Base-by-base conservation (phyloP, 2,797 vertebrate genomes). In the Fundulus diaphanus region DNA sequence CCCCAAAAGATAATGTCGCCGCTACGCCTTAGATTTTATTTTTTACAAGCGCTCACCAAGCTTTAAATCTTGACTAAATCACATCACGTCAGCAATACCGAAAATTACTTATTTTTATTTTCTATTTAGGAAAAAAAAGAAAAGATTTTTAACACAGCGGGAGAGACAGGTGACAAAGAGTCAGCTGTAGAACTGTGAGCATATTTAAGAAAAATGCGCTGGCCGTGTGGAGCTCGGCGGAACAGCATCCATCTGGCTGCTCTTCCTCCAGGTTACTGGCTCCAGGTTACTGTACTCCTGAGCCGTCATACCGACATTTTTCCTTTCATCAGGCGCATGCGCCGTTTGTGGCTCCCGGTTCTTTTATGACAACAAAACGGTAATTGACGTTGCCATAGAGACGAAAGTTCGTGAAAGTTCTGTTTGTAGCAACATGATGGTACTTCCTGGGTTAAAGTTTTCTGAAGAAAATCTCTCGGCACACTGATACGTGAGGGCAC, bases 301-400 rank as follows among this genome's bases (percentile, higher is more conserved):
- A n/a, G n/a, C n/a, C n/a, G n/a, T n/a, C n/a, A 33, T 2, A 35
- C 18, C 3, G 33, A 61, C 35, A 24, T 22, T 22, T 22, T 61
- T 42, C n/a, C 11, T 22, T 61, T 42, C n/a, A 66, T 12, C 63
- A 66, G 40, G 35, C 12, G 37, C 37, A 11, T 40, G 37, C 37
- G n/a, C 49, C 18, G 68, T 24, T 13, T 42, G 11, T 1, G 49
- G 48, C 9, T 8, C 20, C 7, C 20, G 22, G 3, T 66, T 40
- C 7, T 35, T 31, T 37, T 37, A 7, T 18, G 18, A 44, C 18
- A 22, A 24, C 16, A 49, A 13, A 75, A 56, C 3, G 8, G 5
- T 59, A 46, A 49, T 29, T 59, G 31, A 57, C 3, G 85, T 87
- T 83, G 27, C 86, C 76, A 85, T 63, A 68, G 87, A 77, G 72